phyloP scores from a whole-genome alignment of 2,888 invertebrate genomes.

The Dendrolimus houi region DNA sequence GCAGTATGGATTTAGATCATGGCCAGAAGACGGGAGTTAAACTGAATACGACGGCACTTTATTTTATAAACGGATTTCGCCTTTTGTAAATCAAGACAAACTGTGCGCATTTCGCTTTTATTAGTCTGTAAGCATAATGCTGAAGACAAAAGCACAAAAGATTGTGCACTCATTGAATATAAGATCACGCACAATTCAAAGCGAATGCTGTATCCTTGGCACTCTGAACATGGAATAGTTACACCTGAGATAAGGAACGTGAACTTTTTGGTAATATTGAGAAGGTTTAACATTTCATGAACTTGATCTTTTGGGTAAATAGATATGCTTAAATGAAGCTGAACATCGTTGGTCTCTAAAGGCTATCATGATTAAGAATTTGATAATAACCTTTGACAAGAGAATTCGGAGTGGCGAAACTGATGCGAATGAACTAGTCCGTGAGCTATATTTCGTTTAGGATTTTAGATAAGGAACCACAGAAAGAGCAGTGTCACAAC shows the following conservation, averaged over 20 bases:
- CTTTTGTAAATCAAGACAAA: constrained; percentile 27
- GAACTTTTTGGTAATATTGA: not conserved
- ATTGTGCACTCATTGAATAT: too few relatives aligned
- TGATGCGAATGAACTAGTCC: constrained; percentile 45
- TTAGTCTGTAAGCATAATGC: not conserved
- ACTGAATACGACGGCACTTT: too few relatives aligned
- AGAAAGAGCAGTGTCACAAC: constrained; percentile 58
- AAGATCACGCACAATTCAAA: constrained; percentile 4
- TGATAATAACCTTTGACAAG: constrained; percentile 49
- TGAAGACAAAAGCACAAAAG: too few relatives aligned
- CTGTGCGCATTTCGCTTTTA: constrained; percentile 21
- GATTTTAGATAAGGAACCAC: constrained; percentile 57
- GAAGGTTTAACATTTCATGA: not conserved
- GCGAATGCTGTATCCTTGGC: not conserved
- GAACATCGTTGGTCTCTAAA: constrained; percentile 12
- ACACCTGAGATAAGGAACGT: not conserved
- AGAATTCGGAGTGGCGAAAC: constrained; percentile 44
- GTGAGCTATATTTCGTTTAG: constrained; percentile 54
- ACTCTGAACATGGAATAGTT: not conserved
- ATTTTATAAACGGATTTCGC: constrained; percentile 26
- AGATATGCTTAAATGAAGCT: constrained; percentile 5
- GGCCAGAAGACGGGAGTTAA: too few relatives aligned
- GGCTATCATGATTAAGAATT: constrained; percentile 31
- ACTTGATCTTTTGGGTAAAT: not conserved
- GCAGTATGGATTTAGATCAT: too few relatives aligned